phyloP scores from a whole-genome alignment of 2,113 vertebrate species.

The Chamaea fasciata region DNA sequence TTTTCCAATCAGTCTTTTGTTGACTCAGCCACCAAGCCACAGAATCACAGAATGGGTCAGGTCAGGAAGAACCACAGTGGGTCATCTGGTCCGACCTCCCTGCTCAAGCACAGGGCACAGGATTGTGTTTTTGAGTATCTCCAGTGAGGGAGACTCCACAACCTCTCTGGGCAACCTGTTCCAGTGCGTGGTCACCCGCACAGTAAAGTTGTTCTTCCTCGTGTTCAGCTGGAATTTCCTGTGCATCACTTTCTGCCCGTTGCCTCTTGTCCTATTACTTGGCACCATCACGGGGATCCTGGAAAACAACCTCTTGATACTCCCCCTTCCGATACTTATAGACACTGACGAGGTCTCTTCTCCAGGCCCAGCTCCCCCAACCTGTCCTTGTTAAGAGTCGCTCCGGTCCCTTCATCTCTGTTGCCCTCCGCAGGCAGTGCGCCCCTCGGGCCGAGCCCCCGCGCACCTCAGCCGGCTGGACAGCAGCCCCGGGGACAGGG shows the following conservation, averaged over 20 bases:
- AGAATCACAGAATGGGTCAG: background rate
- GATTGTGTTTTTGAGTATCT: background rate
- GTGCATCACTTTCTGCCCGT: rapidly evolving
- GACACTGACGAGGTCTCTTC: background rate
- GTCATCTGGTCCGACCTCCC: rapidly evolving
- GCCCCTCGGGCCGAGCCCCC: rapidly evolving
- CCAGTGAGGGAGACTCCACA: background rate
- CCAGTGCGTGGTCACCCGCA: rapidly evolving
- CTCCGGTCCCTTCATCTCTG: background rate
- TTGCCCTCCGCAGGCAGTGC: background rate
- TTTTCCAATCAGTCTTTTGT: background rate
- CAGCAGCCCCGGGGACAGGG: too few relatives aligned
- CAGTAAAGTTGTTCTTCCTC: background rate
- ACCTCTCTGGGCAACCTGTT: rapidly evolving
- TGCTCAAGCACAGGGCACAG: background rate
- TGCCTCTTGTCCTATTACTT: background rate
- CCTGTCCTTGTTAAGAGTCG: background rate
- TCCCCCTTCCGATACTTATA: too few relatives aligned
- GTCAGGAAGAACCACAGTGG: background rate
- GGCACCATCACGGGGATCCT: background rate
- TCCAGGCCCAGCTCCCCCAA: background rate
- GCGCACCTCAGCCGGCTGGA: rapidly evolving
- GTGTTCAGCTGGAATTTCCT: background rate
- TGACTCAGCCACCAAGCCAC: rapidly evolving
- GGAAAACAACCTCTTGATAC: too few relatives aligned